Evolutionary conservation across 2,888 invertebrate species (phyloP), one percentile per base, ranked within the genome.

Genomic region (Salticus scenicus): DNA sequence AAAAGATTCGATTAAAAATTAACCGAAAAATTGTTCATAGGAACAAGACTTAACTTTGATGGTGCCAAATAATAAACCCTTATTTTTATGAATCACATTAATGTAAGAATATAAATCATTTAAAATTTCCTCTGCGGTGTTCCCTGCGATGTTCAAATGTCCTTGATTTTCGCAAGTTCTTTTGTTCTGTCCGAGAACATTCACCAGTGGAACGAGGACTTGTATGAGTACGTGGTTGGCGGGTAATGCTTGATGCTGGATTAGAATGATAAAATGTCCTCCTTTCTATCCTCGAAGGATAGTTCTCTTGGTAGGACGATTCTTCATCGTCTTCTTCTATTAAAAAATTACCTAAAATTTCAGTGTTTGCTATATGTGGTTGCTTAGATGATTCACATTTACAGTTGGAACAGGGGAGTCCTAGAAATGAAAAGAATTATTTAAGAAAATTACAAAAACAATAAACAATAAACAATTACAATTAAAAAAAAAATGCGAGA

Each of bases 351-450:
- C 24, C 57, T 57, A 57, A 57, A 24, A 24, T 24, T 1, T 57
- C 57, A 57, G 20, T 7, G 17, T 33, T 37, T 37, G n/a, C 78
- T 78, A 84, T 30, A 84, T 84, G 27, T 84, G 83, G 67, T 84
- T 84, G 69, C 83, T 77, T 67, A 84, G 57, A 57, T 84, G 77
- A 57, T 84, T 83, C 51, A 83, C 82, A 28, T 83, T 84, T 28
- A 84, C 77, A 31, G 83, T 84, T 8, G 83, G 77, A 41, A 84
- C 77, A 33, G 83, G 83, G 8, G 83, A 84, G 72, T 84, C 83
- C 83, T 84, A 42, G 2, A 73, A 84, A 33, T 30, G 64, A 31
- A 71, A 63, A 37, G 14, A 14, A 37, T 37, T 37, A 37, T 37
- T 37, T 37, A n/a, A n/a, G n/a, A n/a, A n/a, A n/a, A n/a, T n/a